Evolutionary conservation across 2,888 invertebrate genomes (phyloP).

Genomic region (Cordylochernes scorpioides): DNA sequence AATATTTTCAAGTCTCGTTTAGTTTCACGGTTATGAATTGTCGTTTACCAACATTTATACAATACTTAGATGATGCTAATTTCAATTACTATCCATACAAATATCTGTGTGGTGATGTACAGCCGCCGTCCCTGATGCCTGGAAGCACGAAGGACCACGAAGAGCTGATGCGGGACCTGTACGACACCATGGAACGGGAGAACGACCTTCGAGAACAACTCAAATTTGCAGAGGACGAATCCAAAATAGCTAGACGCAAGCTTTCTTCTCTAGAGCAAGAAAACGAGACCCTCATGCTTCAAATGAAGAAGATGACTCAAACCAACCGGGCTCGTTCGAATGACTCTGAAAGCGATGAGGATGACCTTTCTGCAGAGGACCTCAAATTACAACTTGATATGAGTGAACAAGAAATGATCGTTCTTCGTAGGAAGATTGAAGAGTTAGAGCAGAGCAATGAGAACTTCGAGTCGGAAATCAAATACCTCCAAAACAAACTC

Average conservation of each 20-base stretch:
- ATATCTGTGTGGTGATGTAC: too few relatives aligned
- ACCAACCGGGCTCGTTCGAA: constrained; percentile 21
- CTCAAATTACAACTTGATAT: constrained; percentile 56
- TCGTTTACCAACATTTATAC: too few relatives aligned
- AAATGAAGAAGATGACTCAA: constrained; percentile 83
- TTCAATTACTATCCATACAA: too few relatives aligned
- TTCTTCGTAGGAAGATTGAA: constrained; percentile 52
- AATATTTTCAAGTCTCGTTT: too few relatives aligned
- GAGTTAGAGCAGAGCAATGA: constrained; percentile 54
- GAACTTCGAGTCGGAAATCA: constrained; percentile 37
- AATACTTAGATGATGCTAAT: too few relatives aligned
- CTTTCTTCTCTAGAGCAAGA: constrained; percentile 79
- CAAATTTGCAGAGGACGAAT: constrained; percentile 70
- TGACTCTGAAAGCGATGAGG: constrained; percentile 25
- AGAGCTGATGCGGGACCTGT: constrained; percentile 54
- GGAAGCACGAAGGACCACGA: too few relatives aligned
- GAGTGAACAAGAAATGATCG: constrained; percentile 57
- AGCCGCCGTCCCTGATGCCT: too few relatives aligned
- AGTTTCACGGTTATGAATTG: too few relatives aligned
- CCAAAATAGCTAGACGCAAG: constrained; percentile 57
- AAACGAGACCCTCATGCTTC: constrained; percentile 78
- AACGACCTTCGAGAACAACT: constrained; percentile 76
- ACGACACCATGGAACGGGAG: constrained; percentile 73
- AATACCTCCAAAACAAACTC: constrained; percentile 43
- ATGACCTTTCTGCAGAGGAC: constrained; percentile 42